Evolutionary conservation across 2,113 vertebrate genomes (phyloP).

Genomic region (Eudyptes chrysolophus): DNA sequence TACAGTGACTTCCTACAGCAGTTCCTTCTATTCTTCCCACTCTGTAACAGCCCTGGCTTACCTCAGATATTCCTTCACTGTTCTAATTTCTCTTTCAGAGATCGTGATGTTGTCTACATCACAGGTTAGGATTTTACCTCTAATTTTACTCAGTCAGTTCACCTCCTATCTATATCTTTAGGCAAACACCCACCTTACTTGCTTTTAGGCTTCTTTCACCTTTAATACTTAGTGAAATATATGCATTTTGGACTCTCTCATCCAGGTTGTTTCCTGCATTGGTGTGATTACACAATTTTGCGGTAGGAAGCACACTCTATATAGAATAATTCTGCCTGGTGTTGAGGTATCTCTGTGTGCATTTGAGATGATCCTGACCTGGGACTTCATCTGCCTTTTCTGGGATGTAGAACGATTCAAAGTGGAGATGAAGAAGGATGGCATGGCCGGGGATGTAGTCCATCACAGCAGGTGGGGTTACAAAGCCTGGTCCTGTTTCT

Average conservation of each 20-base stretch:
- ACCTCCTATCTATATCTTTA: not conserved
- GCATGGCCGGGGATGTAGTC: not conserved
- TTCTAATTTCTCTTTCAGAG: not conserved
- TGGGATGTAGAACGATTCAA: not conserved
- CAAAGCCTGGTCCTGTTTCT: not conserved
- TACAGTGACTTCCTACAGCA: not conserved
- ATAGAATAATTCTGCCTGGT: not conserved
- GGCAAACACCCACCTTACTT: not conserved
- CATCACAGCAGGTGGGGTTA: not conserved
- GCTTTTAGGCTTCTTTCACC: not conserved
- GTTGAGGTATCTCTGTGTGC: not conserved
- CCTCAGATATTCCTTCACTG: not conserved
- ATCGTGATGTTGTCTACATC: not conserved
- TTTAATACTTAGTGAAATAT: not conserved
- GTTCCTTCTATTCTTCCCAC: slow-evolving; percentile 18
- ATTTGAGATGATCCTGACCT: not conserved
- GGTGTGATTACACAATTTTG: not conserved
- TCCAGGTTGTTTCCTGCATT: not conserved
- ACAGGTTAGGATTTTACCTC: not conserved
- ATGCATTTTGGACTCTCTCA: not conserved
- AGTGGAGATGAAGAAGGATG: not conserved
- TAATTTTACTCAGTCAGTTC: not conserved
- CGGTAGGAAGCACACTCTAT: not conserved
- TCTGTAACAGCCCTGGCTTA: not conserved
- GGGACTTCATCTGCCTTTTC: not conserved